Evolutionary conservation across 2,797 vertebrate species (phyloP), one percentile per base, ranked within the genome.

Genomic region (Malurus leucopterus): DNA sequence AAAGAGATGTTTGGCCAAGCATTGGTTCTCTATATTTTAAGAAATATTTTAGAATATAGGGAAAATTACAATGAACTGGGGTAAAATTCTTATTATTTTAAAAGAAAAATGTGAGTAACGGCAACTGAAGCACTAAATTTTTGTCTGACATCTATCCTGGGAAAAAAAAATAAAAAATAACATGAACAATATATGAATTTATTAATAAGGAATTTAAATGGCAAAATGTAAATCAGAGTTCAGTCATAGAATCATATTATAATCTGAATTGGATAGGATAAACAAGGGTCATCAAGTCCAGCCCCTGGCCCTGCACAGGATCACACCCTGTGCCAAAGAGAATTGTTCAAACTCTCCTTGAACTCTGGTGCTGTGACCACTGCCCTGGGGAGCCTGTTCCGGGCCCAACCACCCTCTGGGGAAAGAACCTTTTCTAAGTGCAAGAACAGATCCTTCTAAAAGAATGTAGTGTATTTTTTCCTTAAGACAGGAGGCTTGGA

Each of bases 371-470:
- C 43, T 59, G 22, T 47, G 55, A 17, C 4, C 34, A 15, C 15
- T 36, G 4, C 12, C 43, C 50, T 40, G 50, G 12, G 34, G 20
- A 69, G 5, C 9, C 43, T 69, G 17, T 34, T 44, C 43, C 44
- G 63, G 15, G 7, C 15, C 18, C 32, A 22, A 3, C 2, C 20
- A 3, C 20, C 3, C 10, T 69, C 10, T 6, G 3, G 38, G 6
- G 14, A 24, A 63, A 41, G 10, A 86, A 51, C 6, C 12, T 55
- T 57, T 50, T 34, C 53, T 22, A 68, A 65, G 10, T 30, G 21
- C 47, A 51, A 70, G 36, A 91, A 70, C 5, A 61, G 27, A 70
- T 30, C 13, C 71, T 88, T 54, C 27, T 71, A 79, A 84, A 76
- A 69, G 11, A 53, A 55, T 26, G 30, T 3, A 32, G 3, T 53